Conservation (phyloP, 1,140 invertebrate species). For the Zelostemma sp. region DNA sequence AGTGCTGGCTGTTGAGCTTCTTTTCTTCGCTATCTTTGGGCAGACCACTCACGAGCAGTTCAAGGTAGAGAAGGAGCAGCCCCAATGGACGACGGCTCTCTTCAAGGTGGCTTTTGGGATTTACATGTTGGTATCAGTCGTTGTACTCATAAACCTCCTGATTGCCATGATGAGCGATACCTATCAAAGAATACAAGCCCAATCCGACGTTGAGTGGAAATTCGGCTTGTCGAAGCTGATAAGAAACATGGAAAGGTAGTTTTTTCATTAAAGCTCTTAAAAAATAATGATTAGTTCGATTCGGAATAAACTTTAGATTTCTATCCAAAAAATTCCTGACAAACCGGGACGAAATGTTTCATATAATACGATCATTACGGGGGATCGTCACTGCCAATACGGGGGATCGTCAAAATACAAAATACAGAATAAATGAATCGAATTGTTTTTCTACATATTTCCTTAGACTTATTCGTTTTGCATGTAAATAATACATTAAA, state of each 20-base stretch:
- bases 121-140: slow-evolving; percentile 98
- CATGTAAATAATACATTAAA: too few species aligned
- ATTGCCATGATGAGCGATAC: slow-evolving; percentile 99
- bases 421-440: too few species aligned
- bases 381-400: too few species aligned
- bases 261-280: too few species aligned
- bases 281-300: too few species aligned
- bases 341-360: too few species aligned
- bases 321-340: too few species aligned
- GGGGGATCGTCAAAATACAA: too few species aligned
- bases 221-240: slow-evolving; percentile 99
- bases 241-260: slow-evolving; percentile 92
- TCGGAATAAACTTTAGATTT: too few species aligned
- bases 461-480: too few species aligned
- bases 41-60: slow-evolving; percentile 90
- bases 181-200: slow-evolving; percentile 98
- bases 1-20: slow-evolving; percentile 92
- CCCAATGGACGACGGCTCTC: slow-evolving; percentile 81
- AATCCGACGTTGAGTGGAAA: slow-evolving; percentile 99
- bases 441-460: too few species aligned
- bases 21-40: slow-evolving; percentile 99
- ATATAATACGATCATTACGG: too few species aligned
- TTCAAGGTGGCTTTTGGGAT: slow-evolving; percentile 89
- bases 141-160: slow-evolving; percentile 98
- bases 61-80: slow-evolving; percentile 74